Evolutionary conservation across 2,888 invertebrate genomes (phyloP).

Genomic region (Endotricha flammealis): DNA sequence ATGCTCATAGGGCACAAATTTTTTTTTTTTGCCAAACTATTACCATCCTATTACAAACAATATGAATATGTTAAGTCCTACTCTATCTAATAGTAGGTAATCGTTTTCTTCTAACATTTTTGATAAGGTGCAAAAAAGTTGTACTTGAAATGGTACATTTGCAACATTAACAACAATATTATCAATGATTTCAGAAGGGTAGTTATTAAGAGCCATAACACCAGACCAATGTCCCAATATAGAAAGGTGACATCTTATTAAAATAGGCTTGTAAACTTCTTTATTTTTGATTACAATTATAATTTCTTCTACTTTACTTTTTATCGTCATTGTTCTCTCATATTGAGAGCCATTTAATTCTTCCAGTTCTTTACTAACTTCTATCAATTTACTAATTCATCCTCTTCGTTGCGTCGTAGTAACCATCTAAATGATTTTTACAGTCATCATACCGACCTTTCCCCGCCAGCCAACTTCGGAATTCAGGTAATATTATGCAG

Average conservation of each 20-base stretch:
- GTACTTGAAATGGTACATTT: slow-evolving; percentile 14
- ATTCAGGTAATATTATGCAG: slow-evolving; percentile 73
- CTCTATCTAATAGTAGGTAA: background rate
- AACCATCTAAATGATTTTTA: slow-evolving; percentile 72
- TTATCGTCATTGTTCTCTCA: slow-evolving; percentile 80
- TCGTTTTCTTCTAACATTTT: background rate
- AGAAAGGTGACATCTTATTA: slow-evolving; percentile 53
- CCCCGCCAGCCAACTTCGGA: slow-evolving; percentile 79
- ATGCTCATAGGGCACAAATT: background rate
- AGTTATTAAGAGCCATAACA: slow-evolving; percentile 46
- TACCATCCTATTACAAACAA: background rate
- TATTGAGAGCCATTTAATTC: slow-evolving; percentile 39
- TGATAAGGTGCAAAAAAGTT: background rate
- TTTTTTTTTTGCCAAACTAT: background rate
- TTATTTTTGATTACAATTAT: slow-evolving; percentile 64
- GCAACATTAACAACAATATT: background rate
- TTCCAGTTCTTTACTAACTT: slow-evolving; percentile 45
- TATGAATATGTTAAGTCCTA: background rate
- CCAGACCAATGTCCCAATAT: slow-evolving; percentile 53
- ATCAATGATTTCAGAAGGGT: slow-evolving; percentile 34
- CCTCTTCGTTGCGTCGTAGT: slow-evolving; percentile 61
- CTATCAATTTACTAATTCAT: slow-evolving; percentile 30
- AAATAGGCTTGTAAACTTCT: slow-evolving; percentile 50
- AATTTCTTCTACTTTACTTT: slow-evolving; percentile 74
- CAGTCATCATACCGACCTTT: slow-evolving; percentile 71